Base-by-base conservation (phyloP, 2,888 invertebrate species). In the Cephonodes hylas region DNA sequence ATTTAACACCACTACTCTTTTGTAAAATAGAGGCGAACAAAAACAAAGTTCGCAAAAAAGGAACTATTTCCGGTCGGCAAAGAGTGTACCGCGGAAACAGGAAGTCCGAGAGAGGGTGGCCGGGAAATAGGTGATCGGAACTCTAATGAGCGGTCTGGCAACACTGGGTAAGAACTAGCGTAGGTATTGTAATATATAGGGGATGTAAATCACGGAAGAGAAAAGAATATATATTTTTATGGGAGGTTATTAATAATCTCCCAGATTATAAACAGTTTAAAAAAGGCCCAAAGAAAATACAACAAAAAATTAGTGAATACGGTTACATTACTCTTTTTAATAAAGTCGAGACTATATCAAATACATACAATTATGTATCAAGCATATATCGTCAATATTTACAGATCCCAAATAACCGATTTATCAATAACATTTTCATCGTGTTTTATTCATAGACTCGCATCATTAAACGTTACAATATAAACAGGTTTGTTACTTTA, bases 41-140 rank as follows among this genome's bases (percentile, higher is more conserved):
- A 42, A 60, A 48, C 20, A 7, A 20, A 20, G 27, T 7, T 38
- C 45, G 58, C 42, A 67, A 74, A 75, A 74, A 74, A 76, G 68
- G 72, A 76, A 80, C 80, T 81, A 80, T 73, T 77, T 83, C 80
- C 82, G 79, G 73, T 66, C 65, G 69, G 64, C 60, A 63, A 34
- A 64, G 68, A 66, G 66, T 61, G 72, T 68, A 72, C 70, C 68
- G 66, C 83, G 85, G 86, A 83, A 80, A 73, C 78, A 73, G 81
- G 81, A 83, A 66, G 69, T 84, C 80, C 85, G 84, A 77, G 68
- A 72, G 74, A 72, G 75, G 75, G 68, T 68, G 67, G 66, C 63
- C 73, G 71, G 88, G 86, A 87, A 86, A 83, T 82, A 77, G 80
- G 70, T 80, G 79, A 81, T 83, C 79, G 76, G 68, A 69, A 67